Percentiles rank a stretch among this genome's conserved stretches.
These are phyloP conservation scores for Acanthurus tractus DNA, from an alignment of 2,797 vertebrate species.

Conservation along the genomic window DNA sequence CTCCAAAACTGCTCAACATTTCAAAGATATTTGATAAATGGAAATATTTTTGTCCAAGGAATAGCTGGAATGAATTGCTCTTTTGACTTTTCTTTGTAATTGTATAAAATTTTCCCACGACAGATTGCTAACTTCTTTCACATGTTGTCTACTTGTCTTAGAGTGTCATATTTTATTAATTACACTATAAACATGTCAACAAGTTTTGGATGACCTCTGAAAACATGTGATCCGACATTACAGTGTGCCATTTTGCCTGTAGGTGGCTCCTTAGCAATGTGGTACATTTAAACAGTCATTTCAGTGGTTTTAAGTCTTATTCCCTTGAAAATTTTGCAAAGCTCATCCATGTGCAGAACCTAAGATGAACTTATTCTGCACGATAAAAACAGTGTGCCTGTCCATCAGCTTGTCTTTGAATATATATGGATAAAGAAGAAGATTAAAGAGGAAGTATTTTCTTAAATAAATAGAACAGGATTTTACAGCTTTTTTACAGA, in stretches of 20 bases:
- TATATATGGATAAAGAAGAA: not conserved
- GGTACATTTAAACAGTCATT: not conserved
- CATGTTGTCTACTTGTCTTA: not conserved
- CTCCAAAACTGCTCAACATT: not conserved
- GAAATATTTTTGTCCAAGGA: not conserved
- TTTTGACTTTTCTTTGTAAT: not conserved
- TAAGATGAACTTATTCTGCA: not conserved
- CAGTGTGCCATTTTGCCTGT: not conserved
- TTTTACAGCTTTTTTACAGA: not conserved
- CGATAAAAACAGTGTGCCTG: not conserved
- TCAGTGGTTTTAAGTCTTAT: too few species aligned
- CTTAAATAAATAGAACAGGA: not conserved
- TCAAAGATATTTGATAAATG: not conserved
- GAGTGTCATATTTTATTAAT: not conserved
- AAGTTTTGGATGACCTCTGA: not conserved
- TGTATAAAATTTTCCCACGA: not conserved
- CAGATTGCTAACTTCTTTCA: slow-evolving; percentile 48
- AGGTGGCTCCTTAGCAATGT: slow-evolving; percentile 3
- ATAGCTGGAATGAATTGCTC: not conserved
- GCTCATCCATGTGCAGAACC: not conserved
- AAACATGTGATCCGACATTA: not conserved
- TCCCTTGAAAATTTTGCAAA: too few species aligned
- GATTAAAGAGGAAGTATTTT: not conserved
- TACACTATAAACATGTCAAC: not conserved
- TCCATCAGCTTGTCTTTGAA: not conserved